Evolutionary conservation across 2,797 vertebrate species (phyloP).

Genomic region (Sardinella longiceps): DNA sequence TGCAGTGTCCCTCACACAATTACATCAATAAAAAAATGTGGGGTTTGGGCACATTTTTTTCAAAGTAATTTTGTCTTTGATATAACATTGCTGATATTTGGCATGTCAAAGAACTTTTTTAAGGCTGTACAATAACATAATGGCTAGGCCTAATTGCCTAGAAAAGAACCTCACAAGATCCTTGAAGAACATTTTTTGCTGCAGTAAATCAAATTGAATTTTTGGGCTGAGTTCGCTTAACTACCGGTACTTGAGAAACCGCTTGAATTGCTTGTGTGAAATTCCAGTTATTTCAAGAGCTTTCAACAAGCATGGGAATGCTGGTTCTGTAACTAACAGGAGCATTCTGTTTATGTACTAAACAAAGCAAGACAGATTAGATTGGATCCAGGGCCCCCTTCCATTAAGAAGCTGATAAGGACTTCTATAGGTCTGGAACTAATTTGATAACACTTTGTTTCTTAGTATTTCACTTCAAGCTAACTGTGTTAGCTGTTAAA

Average conservation of each 20-base stretch:
- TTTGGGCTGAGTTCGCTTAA: background rate
- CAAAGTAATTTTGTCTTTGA: background rate
- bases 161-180: background rate
- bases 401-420: background rate
- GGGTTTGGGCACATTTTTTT: background rate
- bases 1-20: background rate
- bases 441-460: background rate
- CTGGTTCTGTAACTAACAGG: background rate
- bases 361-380: background rate
- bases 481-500: background rate
- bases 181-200: background rate
- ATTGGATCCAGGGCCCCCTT: background rate
- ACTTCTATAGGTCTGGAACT: background rate
- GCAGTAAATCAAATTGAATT: background rate
- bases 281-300: slow-evolving; percentile 18
- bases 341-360: background rate
- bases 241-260: no score
- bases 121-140: background rate
- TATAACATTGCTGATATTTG: background rate
- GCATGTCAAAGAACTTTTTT: background rate
- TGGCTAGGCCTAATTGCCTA: background rate
- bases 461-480: background rate
- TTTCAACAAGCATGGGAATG: background rate
- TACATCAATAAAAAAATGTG: background rate
- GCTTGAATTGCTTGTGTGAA: background rate